Evolutionary conservation across 35 echinoderm and acorn worm genomes (phyloP).

Genomic region (Acanthaster planci): DNA sequence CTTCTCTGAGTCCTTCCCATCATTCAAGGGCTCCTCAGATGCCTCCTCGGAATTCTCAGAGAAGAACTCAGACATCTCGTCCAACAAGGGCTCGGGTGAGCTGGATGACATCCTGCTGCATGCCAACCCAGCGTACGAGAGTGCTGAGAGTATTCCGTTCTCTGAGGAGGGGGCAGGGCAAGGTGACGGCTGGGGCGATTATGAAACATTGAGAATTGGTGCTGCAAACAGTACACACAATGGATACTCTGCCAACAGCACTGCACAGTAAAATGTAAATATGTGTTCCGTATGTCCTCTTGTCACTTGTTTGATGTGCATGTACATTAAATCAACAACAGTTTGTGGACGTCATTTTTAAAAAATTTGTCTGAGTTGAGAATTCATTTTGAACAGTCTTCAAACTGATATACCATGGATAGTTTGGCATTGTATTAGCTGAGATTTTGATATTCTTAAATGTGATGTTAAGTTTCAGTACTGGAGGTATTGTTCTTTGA

Average conservation of each 20-base stretch:
- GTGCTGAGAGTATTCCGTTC: background rate
- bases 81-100: background rate
- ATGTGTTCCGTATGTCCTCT: too few species aligned
- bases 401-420: too few species aligned
- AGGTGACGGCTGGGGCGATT: background rate
- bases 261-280: conserved; percentile 4
- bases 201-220: conserved; percentile 6
- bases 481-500: background rate
- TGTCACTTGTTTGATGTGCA: too few species aligned
- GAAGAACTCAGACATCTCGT: background rate
- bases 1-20: background rate
- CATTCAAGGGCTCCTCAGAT: background rate
- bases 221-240: background rate
- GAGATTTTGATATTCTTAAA: background rate
- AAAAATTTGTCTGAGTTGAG: too few species aligned
- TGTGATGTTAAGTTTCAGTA: background rate
- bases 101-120: conserved; percentile 16
- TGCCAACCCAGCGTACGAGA: conserved; percentile 22
- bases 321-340: too few species aligned
- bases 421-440: background rate
- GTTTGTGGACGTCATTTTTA: too few species aligned
- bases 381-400: too few species aligned
- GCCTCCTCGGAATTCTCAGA: background rate
- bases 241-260: background rate
- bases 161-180: conserved; percentile 1